phyloP scores from a whole-genome alignment of 2,797 vertebrate genomes.

The Squalus acanthias region DNA sequence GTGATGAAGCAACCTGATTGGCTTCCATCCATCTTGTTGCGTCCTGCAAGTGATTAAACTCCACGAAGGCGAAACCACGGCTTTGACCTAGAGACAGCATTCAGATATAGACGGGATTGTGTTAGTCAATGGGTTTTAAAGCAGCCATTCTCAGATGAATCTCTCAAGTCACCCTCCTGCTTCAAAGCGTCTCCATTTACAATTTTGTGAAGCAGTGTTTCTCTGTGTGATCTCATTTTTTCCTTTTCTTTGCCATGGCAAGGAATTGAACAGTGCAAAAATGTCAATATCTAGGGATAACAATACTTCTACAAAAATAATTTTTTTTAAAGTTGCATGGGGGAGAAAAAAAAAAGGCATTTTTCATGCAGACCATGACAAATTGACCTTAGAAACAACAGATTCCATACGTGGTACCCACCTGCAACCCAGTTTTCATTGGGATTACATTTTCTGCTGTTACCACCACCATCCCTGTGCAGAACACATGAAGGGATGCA shows the following conservation, averaged over 20 bases:
- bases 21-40: conserved; percentile 99
- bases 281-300: conserved; percentile 1
- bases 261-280: conserved; percentile 56
- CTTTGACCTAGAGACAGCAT: conserved; percentile 99
- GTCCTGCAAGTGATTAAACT: conserved; percentile 99
- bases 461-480: neutral
- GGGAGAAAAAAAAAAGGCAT: neutral
- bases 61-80: conserved; percentile 99
- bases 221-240: conserved; percentile 74
- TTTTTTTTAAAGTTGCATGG: neutral
- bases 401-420: conserved; percentile 13
- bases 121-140: conserved; percentile 99
- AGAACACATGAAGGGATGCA: conserved; percentile 13
- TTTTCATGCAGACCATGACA: neutral
- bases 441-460: neutral
- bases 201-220: conserved; percentile 75
- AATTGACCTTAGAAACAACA: conserved; percentile 20
- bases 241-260: conserved; percentile 93
- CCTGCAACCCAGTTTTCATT: conserved; percentile 8
- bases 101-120: conserved; percentile 99
- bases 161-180: conserved; percentile 90
- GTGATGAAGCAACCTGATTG: conserved; percentile 99
- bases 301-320: conserved; percentile 19
- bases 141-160: conserved; percentile 73
- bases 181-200: conserved; percentile 82